Percentiles rank a stretch among this genome's conserved stretches.
These are phyloP conservation scores for Kryptopterus vitreolus DNA, from an alignment of 2,797 vertebrate species.

Conservation along the genomic window DNA sequence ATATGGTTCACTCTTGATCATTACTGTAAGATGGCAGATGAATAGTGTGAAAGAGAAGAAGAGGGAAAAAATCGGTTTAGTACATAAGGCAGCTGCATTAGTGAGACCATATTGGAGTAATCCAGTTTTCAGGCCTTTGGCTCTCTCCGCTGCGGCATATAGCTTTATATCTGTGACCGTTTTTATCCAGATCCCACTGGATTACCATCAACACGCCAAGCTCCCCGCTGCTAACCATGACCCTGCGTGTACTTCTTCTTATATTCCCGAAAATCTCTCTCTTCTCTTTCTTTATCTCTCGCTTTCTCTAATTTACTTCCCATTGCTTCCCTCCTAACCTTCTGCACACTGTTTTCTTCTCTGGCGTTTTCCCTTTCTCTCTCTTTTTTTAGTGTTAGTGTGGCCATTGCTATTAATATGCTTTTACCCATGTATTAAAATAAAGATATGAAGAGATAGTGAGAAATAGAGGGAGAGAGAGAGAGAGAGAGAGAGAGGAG, in stretches of 20 bases:
- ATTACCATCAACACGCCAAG: constrained; percentile 74
- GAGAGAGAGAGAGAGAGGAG: neutral
- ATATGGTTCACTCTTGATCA: neutral
- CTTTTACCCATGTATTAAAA: neutral
- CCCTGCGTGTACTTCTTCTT: neutral
- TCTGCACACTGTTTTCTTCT: neutral
- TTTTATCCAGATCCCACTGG: constrained; percentile 76
- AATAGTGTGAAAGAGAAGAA: neutral
- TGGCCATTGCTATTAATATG: neutral
- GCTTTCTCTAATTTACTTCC: neutral
- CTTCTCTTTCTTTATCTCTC: neutral
- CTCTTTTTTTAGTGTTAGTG: neutral
- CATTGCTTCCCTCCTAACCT: no score
- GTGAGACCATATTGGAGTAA: constrained; percentile 74
- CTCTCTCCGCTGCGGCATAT: constrained; percentile 60
- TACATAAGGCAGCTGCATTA: constrained; percentile 75
- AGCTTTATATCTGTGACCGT: constrained; percentile 78
- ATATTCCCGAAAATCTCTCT: neutral
- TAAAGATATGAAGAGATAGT: neutral
- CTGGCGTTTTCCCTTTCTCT: neutral
- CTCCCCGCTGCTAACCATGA: constrained; percentile 65
- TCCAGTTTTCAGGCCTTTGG: constrained; percentile 65
- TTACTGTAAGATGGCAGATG: neutral
- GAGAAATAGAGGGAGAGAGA: neutral
- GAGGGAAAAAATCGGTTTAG: constrained; percentile 69